Base-by-base conservation (phyloP, 2,888 invertebrate species). In the Acrocyrtus sp. region DNA sequence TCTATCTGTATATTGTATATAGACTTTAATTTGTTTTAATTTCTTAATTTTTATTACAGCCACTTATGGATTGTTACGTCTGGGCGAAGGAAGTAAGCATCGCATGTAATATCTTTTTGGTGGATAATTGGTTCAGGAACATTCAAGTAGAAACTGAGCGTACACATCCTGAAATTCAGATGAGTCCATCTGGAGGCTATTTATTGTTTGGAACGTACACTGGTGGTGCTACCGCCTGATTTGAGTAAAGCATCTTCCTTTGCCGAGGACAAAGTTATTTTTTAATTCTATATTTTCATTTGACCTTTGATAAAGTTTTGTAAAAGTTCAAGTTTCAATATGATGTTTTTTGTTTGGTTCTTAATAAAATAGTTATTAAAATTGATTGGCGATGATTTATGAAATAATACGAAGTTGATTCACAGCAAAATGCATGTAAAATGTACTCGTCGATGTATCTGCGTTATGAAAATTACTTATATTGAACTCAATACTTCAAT, bases 91-190 rank as follows among this genome's bases (percentile, higher is more conserved):
- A 90, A 65, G 86, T 88, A 60, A 84, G 84, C n/a, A 87, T 87
- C 67, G 89, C 92, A 19, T 89, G 94, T 10, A 91, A 91, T 82
- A 85, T 98, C 45, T 90, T 90, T 83, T 85, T 99, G 10, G 90
- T 91, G 45, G 93, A 92, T 80, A 95, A 92, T 82, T 98, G 96
- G 90, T 86, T 94, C 84, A 88, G 97, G 78, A 90, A 91, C 81
- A 96, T 96, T 87, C 98, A 98, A 88, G 91, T 95, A 29, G 85
- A 96, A 75, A 91, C 92, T 1, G 91, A 94, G 78, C 88, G 98
- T 84, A 98, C 98, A 19, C 98, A 98, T 87, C 98, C 98, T 1
- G 91, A 94, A 83, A 95, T 98, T 39, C 90, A 89, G 81, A 98
- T 96, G 92, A 92, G 90, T 83, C 91, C 90, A 51, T 90, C 90